Conservation (phyloP, 2,797 vertebrate genomes). For the Anomalospiza imberbis region DNA sequence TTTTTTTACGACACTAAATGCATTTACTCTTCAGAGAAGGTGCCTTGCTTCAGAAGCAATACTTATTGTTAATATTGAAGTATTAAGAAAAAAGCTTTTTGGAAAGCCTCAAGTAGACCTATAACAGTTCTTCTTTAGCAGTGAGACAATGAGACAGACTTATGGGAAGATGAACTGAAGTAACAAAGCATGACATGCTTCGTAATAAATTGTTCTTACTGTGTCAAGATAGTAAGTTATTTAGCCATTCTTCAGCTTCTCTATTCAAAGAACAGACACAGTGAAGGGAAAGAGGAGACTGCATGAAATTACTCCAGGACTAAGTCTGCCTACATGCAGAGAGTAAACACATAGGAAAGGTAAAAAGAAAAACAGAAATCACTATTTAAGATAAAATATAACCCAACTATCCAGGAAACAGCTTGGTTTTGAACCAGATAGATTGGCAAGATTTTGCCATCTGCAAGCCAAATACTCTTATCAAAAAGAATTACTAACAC, state of each 20-base stretch:
- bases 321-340: background rate
- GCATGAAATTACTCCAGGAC: background rate
- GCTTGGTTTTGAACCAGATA: background rate
- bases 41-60: background rate
- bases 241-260: background rate
- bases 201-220: background rate
- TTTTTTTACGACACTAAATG: background rate
- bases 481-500: background rate
- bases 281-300: background rate
- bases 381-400: background rate
- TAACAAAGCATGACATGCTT: background rate
- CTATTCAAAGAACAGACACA: background rate
- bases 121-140: background rate
- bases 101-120: background rate
- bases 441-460: background rate
- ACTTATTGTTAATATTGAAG: background rate
- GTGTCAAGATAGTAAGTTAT: background rate
- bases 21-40: background rate
- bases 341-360: background rate
- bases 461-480: background rate
- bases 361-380: background rate
- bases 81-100: background rate
- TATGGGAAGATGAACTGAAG: background rate
- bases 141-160: background rate
- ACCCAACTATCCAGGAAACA: background rate